Conservation (phyloP, 2,113 vertebrate genomes). For the Erythrolamprus reginae region DNA sequence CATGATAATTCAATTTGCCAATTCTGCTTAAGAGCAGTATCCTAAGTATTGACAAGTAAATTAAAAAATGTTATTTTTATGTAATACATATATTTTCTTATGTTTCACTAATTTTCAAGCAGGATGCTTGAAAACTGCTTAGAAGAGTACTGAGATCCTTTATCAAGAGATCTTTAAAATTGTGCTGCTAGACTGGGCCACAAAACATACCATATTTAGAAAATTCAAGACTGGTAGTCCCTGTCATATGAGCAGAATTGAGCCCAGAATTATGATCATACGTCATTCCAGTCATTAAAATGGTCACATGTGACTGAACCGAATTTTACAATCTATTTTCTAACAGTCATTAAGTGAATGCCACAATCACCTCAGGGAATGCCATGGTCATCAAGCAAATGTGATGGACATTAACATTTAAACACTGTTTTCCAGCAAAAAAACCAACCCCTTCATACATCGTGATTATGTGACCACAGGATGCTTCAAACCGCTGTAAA, state of each 20-base stretch:
- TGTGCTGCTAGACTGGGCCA: accelerated
- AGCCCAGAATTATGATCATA: neutral
- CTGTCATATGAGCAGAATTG: neutral
- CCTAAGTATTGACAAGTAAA: neutral
- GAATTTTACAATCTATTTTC: neutral
- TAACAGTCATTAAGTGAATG: neutral
- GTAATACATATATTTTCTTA: neutral
- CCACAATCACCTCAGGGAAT: neutral
- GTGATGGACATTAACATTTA: neutral
- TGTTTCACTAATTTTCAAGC: neutral
- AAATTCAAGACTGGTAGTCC: neutral
- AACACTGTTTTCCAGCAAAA: neutral
- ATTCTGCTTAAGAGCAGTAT: neutral
- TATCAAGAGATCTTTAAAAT: neutral
- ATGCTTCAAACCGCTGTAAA: neutral
- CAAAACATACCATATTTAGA: neutral
- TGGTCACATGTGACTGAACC: neutral
- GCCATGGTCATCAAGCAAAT: neutral
- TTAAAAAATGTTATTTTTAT: neutral
- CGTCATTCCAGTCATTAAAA: neutral
- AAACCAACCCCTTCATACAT: neutral
- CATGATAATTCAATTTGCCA: neutral
- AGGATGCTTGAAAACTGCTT: neutral
- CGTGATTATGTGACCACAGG: neutral
- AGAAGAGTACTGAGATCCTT: neutral